Evolutionary conservation across 2,888 invertebrate genomes (phyloP), one percentile per base, ranked within the genome.

Genomic region (Harpagoxenus sublaevis): DNA sequence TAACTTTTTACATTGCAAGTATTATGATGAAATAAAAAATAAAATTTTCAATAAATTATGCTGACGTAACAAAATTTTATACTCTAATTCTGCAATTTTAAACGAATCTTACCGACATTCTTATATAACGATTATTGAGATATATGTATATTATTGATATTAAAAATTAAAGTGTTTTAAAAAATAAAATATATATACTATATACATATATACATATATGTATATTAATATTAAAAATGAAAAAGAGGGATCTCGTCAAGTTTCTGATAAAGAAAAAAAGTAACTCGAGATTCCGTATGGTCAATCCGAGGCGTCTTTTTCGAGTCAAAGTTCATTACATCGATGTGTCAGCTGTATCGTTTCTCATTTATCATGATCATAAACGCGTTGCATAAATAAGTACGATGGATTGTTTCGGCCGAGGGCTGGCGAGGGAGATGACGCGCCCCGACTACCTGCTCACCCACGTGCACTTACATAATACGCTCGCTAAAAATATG

Each of bases 401-500:
- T 9, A n/a, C 31, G 12, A n/a, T 2, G 39, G 3, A 35, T 71
- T 48, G 23, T 55, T 53, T 48, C n/a, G n/a, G 66, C 42, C 12
- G n/a, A 35, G n/a, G 23, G 31, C n/a, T 10, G 66, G 23, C 12
- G n/a, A 35, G n/a, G 23, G 31, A 8, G 35, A 57, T 18, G 28
- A 28, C 15, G 10, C 10, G 18, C 3, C 15, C 12, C 48, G 48
- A 48, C 60, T 62, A 62, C 45, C 31, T 75, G 74, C 57, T 75
- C 23, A 75, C 35, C 48, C 74, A 73, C 28, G 42, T 73, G 74
- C 42, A 28, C 18, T 68, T 65, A 78, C 55, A n/a, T 78, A 78
- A 66, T 39, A 9, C 5, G 3, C 23, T 65, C 15, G 65, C 74
- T 75, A 75, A 75, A 75, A 75, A 75, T 75, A 75, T 75, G 48